These are phyloP conservation scores for Neosilurus hyrtlii DNA, from an alignment of 2,797 vertebrate genomes.

Conservation along the genomic window DNA sequence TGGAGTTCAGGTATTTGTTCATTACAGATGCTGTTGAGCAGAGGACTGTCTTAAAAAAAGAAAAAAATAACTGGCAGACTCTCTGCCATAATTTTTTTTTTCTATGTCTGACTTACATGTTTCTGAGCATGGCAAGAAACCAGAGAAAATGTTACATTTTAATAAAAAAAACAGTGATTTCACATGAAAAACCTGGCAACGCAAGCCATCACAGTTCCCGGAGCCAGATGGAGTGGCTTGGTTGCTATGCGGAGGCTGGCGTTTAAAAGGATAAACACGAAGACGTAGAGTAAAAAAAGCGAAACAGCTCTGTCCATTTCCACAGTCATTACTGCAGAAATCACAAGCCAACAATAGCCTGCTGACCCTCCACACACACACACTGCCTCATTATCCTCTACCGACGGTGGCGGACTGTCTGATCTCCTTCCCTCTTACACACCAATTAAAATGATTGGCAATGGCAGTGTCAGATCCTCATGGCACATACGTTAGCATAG, in stretches of 20 bases:
- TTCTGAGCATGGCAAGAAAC: slow-evolving; percentile 17
- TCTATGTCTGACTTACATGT: slow-evolving; percentile 18
- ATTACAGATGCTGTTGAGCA: slow-evolving; percentile 13
- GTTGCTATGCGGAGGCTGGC: slow-evolving; percentile 27
- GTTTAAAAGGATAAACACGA: slow-evolving; percentile 38
- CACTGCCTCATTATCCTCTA: slow-evolving; percentile 58
- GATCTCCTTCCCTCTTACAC: slow-evolving; percentile 37
- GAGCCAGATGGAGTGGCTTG: slow-evolving; percentile 20
- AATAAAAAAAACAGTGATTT: slow-evolving; percentile 33
- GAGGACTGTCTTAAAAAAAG: slow-evolving; percentile 32
- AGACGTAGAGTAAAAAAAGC: slow-evolving; percentile 29
- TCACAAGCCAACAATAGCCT: slow-evolving; percentile 48
- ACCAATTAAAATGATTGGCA: slow-evolving; percentile 66
- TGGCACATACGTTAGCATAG: slow-evolving; percentile 41
- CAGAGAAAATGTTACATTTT: slow-evolving; percentile 5
- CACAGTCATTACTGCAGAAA: slow-evolving; percentile 47
- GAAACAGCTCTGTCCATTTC: slow-evolving; percentile 26
- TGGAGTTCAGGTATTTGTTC: slow-evolving; percentile 22
- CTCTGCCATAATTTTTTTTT: slow-evolving; percentile 21
- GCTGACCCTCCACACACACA: slow-evolving; percentile 50
- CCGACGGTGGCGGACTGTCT: slow-evolving; percentile 30
- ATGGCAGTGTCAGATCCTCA: slow-evolving; percentile 43
- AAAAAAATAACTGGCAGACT: slow-evolving; percentile 28
- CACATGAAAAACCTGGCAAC: slow-evolving; percentile 12
- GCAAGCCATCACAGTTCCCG: slow-evolving; percentile 11